These are phyloP conservation scores for Crepidodera aurea DNA, from an alignment of 2,888 invertebrate species.

Conservation along the genomic window DNA sequence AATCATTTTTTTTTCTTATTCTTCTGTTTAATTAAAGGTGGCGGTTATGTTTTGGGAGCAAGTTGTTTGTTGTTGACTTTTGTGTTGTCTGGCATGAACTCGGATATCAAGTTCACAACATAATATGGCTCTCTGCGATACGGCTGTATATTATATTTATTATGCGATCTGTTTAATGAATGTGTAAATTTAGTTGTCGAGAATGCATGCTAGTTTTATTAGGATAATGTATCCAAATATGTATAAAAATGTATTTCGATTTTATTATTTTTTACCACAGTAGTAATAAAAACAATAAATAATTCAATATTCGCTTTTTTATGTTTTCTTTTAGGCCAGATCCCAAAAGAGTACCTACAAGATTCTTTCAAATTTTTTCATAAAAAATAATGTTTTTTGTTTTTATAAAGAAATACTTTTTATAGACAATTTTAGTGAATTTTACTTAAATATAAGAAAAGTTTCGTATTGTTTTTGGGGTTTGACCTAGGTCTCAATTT, in stretches of 20 bases:
- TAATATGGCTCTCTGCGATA: conserved; percentile 57
- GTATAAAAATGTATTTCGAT: conserved; percentile 62
- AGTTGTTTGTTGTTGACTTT: conserved; percentile 11
- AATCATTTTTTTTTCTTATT: background rate
- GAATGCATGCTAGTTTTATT: conserved; percentile 60
- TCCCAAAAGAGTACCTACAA: conserved; percentile 5
- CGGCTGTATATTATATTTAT: conserved; percentile 61
- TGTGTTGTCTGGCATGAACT: conserved; percentile 15
- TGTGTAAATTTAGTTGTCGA: conserved; percentile 59
- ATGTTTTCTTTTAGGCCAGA: conserved; percentile 23
- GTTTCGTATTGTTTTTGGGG: background rate
- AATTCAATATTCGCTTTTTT: conserved; percentile 41
- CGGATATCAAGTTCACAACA: conserved; percentile 34
- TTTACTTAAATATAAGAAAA: background rate
- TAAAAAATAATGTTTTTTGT: background rate
- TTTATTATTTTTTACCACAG: conserved; percentile 62
- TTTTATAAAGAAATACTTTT: background rate
- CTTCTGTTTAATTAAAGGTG: background rate
- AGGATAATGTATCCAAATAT: conserved; percentile 56
- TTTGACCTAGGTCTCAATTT: conserved; percentile 10
- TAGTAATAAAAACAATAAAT: conserved; percentile 56
- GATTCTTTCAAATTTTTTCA: background rate
- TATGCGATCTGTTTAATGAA: conserved; percentile 59
- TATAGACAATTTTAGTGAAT: background rate
- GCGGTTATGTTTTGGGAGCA: background rate